phyloP scores from a whole-genome alignment of 2,797 vertebrate species.

The Manis crassicaudata region DNA sequence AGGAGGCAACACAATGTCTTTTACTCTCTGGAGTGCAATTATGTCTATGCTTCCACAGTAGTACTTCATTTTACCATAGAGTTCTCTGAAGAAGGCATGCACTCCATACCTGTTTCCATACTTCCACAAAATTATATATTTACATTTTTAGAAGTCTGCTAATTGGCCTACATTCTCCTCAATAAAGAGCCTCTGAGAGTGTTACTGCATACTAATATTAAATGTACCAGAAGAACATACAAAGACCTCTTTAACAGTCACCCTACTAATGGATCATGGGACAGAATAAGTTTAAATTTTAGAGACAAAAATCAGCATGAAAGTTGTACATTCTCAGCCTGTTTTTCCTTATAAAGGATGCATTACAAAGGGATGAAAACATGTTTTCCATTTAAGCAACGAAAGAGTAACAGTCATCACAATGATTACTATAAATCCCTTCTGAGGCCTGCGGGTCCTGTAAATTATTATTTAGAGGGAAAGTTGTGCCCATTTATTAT shows the following conservation, averaged over 20 bases:
- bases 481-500: not conserved
- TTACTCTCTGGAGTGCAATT: constrained; percentile 24
- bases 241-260: not conserved
- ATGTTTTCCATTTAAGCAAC: constrained; percentile 29
- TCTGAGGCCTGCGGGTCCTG: not conserved
- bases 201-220: not conserved
- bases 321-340: not conserved
- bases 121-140: not conserved
- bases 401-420: not conserved
- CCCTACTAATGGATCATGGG: not conserved
- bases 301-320: not conserved
- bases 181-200: not conserved
- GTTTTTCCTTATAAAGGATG: not conserved
- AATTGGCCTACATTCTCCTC: constrained; percentile 28
- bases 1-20: constrained; percentile 64
- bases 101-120: not conserved
- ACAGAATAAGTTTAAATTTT: constrained; percentile 18
- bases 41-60: not conserved
- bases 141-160: constrained; percentile 26
- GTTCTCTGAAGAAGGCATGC: not conserved
- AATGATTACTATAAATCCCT: not conserved
- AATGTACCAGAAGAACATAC: not conserved
- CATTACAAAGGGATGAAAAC: not conserved
- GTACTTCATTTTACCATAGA: not conserved
- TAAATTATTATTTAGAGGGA: not conserved